These are phyloP conservation scores for Nycticebus coucang DNA, from an alignment of 2,113 vertebrate species.

Conservation along the genomic window DNA sequence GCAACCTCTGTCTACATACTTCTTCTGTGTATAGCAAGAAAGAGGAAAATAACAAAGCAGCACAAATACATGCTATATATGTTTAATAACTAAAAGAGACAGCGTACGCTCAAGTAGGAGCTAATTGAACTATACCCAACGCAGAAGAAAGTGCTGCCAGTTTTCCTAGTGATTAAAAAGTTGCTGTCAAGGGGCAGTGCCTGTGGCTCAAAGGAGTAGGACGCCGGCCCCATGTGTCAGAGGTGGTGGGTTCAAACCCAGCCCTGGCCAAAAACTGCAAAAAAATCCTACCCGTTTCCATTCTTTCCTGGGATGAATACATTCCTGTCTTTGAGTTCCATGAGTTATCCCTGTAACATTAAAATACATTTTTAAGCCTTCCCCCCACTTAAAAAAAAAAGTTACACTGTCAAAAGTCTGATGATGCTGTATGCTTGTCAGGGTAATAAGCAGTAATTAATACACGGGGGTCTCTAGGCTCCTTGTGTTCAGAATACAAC, in stretches of 20 bases:
- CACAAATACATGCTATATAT: not conserved
- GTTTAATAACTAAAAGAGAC: not conserved
- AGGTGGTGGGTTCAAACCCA: too few species aligned
- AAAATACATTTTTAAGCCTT: not conserved
- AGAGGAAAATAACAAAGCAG: not conserved
- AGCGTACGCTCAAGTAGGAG: not conserved
- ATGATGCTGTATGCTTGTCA: not conserved
- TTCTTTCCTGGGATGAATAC: too few species aligned
- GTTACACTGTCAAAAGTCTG: constrained; percentile 18
- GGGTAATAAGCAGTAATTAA: not conserved
- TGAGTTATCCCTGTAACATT: too few species aligned
- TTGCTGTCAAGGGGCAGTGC: not conserved
- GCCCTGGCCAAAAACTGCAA: too few species aligned
- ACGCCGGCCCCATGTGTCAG: too few species aligned
- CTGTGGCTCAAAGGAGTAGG: too few species aligned
- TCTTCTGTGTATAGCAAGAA: not conserved
- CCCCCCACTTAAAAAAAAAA: not conserved
- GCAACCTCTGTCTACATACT: not conserved
- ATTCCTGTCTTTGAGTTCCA: too few species aligned
- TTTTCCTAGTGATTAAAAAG: constrained; percentile 45
- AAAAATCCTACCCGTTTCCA: too few species aligned
- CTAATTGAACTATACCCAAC: not conserved
- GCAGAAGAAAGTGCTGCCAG: constrained; percentile 24
- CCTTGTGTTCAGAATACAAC: not conserved
- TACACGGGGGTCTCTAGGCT: not conserved